phyloP scores from a whole-genome alignment of 1,140 invertebrate species.

The Papilio glaucus region DNA sequence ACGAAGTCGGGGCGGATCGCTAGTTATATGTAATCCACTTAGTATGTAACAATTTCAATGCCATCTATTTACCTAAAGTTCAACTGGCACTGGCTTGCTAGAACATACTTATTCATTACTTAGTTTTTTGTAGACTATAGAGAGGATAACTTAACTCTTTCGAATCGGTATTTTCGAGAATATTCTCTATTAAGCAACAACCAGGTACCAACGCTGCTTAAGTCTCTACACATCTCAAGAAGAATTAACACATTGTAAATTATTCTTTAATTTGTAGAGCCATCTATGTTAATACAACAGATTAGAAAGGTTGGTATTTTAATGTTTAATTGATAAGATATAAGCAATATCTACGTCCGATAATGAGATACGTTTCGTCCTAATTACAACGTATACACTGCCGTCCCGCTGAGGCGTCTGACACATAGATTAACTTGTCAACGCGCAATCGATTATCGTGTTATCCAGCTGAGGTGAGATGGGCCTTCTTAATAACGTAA shows the following conservation, averaged over 20 bases:
- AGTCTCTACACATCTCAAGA: no score
- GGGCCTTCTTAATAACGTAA: constrained; percentile 12
- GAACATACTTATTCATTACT: no score
- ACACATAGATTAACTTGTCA: constrained; percentile 63
- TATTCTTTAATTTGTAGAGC: not conserved
- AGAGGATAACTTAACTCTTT: no score
- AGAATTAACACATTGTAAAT: not conserved
- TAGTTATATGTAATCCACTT: no score
- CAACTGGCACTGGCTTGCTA: no score
- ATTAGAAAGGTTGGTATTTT: not conserved
- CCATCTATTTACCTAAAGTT: no score
- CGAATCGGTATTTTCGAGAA: no score
- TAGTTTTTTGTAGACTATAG: no score
- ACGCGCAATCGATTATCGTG: constrained; percentile 51
- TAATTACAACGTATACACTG: constrained; percentile 56
- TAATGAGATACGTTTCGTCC: constrained; percentile 52
- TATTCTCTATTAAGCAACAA: no score
- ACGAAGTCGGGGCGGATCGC: no score
- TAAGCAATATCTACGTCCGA: constrained; percentile 29
- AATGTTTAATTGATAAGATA: not conserved
- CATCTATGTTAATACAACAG: not conserved
- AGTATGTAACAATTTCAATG: no score
- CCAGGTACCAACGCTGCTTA: no score
- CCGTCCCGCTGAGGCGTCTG: constrained; percentile 48
- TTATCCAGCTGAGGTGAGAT: constrained; percentile 14